Evolutionary conservation across 2,797 vertebrate genomes (phyloP).

Genomic region (Acanthornis magna): DNA sequence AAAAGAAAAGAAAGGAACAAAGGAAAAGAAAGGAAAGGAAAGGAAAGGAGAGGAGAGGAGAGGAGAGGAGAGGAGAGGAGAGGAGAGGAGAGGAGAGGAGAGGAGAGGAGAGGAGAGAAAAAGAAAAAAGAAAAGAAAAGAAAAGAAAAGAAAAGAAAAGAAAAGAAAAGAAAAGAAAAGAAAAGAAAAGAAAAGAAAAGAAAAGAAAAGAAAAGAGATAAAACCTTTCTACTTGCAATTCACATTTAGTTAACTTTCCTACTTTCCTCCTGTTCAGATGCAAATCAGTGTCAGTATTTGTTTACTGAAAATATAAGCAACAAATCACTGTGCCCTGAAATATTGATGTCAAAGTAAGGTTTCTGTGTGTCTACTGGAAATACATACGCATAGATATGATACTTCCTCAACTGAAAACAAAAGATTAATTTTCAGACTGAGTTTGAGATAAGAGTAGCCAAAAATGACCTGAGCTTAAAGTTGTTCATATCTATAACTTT

Average conservation of each 20-base stretch:
- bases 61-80: background rate
- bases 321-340: background rate
- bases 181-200: no score
- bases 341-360: background rate
- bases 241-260: background rate
- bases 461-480: background rate
- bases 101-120: background rate
- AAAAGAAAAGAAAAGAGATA: background rate
- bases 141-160: no score
- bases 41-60: background rate
- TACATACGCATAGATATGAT: background rate
- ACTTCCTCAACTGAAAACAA: background rate
- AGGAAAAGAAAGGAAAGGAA: background rate
- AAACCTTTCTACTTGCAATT: background rate
- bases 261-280: background rate
- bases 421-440: background rate
- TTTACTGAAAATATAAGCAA: background rate
- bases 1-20: background rate
- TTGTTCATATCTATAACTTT: background rate
- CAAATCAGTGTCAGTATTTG: background rate
- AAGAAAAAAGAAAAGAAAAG: no score
- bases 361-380: background rate
- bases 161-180: no score
- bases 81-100: no score
- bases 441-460: background rate